Conservation (phyloP, 2,113 vertebrate species). For the Sceloporus undulatus region DNA sequence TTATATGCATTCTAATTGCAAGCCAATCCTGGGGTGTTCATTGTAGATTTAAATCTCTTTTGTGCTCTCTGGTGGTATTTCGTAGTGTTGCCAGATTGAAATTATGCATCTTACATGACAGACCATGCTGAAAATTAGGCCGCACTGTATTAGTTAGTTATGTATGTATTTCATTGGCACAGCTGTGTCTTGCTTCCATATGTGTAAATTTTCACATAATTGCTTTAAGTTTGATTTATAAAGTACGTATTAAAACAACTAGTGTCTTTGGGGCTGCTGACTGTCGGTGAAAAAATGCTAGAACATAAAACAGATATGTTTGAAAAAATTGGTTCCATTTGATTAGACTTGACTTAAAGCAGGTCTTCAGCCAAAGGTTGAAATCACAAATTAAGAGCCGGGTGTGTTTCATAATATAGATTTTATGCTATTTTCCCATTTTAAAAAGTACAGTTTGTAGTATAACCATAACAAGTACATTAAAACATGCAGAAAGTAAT, state of each 20-base stretch:
- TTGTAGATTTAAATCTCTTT: not conserved
- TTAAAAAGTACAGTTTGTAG: not conserved
- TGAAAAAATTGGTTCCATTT: not conserved
- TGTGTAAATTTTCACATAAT: not conserved
- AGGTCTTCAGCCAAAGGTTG: not conserved
- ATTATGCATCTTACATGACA: not conserved
- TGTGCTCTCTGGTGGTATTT: not conserved
- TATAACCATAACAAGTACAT: not conserved
- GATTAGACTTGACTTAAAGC: not conserved
- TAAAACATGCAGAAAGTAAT: not conserved
- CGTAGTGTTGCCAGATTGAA: not conserved
- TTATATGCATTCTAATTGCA: not conserved
- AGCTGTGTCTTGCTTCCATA: not conserved
- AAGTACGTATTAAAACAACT: not conserved
- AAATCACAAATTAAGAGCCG: not conserved
- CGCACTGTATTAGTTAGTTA: not conserved
- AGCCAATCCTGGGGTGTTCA: conserved; percentile 8
- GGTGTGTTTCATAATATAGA: not conserved
- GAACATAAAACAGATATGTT: not conserved
- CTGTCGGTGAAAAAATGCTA: not conserved
- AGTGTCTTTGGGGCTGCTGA: not conserved
- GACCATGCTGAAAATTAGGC: not conserved
- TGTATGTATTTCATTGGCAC: not conserved
- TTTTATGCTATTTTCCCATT: not conserved
- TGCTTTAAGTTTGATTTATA: not conserved